phyloP scores from a whole-genome alignment of 2,113 vertebrate genomes.

The Collichthys lucidus region DNA sequence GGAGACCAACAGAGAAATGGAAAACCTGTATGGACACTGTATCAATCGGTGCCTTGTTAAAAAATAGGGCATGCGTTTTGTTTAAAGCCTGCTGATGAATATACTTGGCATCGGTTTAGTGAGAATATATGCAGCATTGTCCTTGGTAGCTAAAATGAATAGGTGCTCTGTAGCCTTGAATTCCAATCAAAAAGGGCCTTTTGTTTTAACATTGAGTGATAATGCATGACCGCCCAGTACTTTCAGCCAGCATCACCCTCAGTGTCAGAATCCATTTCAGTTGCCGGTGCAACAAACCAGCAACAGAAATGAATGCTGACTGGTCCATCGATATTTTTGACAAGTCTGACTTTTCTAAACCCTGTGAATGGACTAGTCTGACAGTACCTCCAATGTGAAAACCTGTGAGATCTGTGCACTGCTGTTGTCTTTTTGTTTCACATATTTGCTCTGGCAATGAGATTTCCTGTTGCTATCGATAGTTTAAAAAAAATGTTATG shows the following conservation, averaged over 20 bases:
- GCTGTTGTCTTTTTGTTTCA: background rate
- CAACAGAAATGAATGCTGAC: conserved; percentile 40
- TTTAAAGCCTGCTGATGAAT: conserved; percentile 44
- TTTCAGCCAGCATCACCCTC: conserved; percentile 19
- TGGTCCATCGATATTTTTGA: conserved; percentile 55
- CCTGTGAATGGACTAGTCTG: background rate
- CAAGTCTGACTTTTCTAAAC: conserved; percentile 35
- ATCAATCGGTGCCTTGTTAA: conserved; percentile 58
- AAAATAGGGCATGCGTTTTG: conserved; percentile 39
- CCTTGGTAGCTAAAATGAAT: conserved; percentile 39
- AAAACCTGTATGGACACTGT: conserved; percentile 14
- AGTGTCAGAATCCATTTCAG: conserved; percentile 36
- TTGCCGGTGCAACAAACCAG: conserved; percentile 14
- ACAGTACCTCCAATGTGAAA: conserved; percentile 11
- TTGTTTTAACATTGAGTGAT: conserved; percentile 27
- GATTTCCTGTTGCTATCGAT: background rate
- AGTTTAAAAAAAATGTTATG: background rate
- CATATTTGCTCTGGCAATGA: background rate
- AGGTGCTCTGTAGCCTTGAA: conserved; percentile 28
- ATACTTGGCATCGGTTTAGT: conserved; percentile 30
- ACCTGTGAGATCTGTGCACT: conserved; percentile 6
- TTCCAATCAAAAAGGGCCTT: conserved; percentile 39
- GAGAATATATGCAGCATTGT: conserved; percentile 9
- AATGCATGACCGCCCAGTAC: conserved; percentile 7
- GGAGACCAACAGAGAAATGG: conserved; percentile 43